Conservation (phyloP, 2,888 invertebrate genomes). For the Rotaria magnacalcarata region DNA sequence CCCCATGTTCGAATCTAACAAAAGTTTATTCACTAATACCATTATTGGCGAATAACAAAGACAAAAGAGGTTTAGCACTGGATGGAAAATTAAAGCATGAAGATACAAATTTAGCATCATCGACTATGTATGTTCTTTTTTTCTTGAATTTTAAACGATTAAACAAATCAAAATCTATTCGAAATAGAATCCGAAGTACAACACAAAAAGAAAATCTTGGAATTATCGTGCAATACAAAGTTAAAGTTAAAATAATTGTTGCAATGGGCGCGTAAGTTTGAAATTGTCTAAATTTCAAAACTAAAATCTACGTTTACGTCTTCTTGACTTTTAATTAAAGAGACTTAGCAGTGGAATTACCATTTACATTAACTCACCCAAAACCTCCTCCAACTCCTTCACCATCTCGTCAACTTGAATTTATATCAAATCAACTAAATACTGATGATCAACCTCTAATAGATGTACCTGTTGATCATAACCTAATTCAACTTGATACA, state of each 20-base stretch:
- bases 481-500: constrained; percentile 87
- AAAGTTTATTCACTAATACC: constrained; percentile 92
- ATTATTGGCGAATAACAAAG: constrained; percentile 89
- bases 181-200: constrained; percentile 76
- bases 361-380: constrained; percentile 96
- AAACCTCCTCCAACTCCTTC: constrained; percentile 70
- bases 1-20: constrained; percentile 89
- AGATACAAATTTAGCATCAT: constrained; percentile 95
- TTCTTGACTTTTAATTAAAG: constrained; percentile 60
- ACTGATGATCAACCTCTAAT: background rate
- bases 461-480: constrained; percentile 72
- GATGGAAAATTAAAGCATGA: constrained; percentile 97
- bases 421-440: constrained; percentile 47
- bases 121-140: constrained; percentile 75
- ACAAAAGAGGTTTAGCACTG: constrained; percentile 93
- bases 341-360: constrained; percentile 90
- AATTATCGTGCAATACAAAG: constrained; percentile 97
- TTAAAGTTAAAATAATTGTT: constrained; percentile 91
- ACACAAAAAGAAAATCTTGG: constrained; percentile 93
- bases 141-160: background rate
- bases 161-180: background rate
- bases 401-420: constrained; percentile 51
- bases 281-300: background rate
- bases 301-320: background rate
- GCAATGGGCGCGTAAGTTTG: constrained; percentile 81